Percentiles rank a stretch among this genome's conserved stretches.
phyloP scores from a whole-genome alignment of 2,113 vertebrate genomes.

The Elachura formosa region DNA sequence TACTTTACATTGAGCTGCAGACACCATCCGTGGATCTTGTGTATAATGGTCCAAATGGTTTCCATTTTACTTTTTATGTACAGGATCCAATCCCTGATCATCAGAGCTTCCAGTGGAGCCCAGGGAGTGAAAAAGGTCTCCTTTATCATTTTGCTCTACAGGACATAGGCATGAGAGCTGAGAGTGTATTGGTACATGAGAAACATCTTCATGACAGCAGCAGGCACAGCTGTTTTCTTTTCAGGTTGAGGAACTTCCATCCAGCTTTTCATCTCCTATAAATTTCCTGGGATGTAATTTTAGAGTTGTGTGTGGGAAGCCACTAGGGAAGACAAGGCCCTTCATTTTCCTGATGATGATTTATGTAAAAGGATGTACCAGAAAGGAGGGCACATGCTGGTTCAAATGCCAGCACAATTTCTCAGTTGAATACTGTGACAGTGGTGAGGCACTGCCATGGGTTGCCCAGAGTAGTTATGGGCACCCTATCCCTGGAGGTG shows the following conservation, averaged over 20 bases:
- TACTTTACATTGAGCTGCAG: not conserved
- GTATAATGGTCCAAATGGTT: not conserved
- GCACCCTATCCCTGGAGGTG: not conserved
- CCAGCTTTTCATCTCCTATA: not conserved
- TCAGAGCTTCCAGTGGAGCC: not conserved
- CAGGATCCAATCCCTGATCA: not conserved
- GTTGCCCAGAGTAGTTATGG: not conserved
- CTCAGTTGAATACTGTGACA: not conserved
- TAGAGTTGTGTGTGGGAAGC: not conserved
- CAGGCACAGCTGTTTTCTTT: not conserved
- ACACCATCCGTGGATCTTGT: not conserved
- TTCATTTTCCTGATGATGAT: not conserved
- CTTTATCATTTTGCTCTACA: not conserved
- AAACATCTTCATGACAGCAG: not conserved
- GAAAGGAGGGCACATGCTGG: fast-evolving
- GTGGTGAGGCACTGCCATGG: not conserved
- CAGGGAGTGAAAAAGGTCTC: not conserved
- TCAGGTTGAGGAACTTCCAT: not conserved
- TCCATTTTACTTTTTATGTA: not conserved
- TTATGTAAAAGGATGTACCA: not conserved
- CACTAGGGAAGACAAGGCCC: not conserved
- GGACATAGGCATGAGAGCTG: not conserved
- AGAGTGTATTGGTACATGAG: not conserved
- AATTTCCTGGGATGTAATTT: not conserved
- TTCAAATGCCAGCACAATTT: not conserved